Conservation (phyloP, 53 echinoderm and acorn worm species). For the Paracentrotus lividus region DNA sequence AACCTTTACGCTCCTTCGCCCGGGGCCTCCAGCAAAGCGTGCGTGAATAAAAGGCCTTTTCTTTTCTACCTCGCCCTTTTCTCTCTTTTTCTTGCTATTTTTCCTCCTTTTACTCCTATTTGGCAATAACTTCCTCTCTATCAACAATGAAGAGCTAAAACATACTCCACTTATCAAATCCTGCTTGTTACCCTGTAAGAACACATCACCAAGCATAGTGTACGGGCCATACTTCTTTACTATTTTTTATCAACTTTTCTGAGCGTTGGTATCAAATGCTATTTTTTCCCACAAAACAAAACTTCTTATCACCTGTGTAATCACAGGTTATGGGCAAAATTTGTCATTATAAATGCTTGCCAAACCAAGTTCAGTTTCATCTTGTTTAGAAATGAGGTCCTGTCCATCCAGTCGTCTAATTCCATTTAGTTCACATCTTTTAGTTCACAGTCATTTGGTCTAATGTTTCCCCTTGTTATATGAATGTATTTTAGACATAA, state of each 20-base stretch:
- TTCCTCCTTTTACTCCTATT: conserved; percentile 15
- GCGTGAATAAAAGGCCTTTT: conserved; percentile 37
- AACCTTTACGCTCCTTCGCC: conserved; percentile 49
- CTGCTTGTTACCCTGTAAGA: neutral
- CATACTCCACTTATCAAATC: conserved; percentile 34
- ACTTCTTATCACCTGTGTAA: too few species aligned
- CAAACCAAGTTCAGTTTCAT: too few species aligned
- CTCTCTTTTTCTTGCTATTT: neutral
- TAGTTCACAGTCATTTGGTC: too few species aligned
- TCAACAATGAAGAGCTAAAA: conserved; percentile 37
- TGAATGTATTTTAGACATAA: too few species aligned
- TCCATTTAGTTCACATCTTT: too few species aligned
- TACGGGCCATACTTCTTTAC: neutral
- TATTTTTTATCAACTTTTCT: neutral
- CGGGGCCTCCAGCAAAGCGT: conserved; percentile 27
- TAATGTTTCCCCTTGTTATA: too few species aligned
- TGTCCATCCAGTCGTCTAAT: too few species aligned
- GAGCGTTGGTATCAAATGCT: neutral
- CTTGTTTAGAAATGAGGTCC: too few species aligned
- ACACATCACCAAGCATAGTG: neutral
- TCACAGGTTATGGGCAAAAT: too few species aligned
- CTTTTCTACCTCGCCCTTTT: neutral
- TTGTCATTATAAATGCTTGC: too few species aligned
- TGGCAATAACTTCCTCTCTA: conserved; percentile 27
- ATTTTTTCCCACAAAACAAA: too few species aligned